Conservation (phyloP, 1,140 invertebrate genomes). For the Anoplophora glabripennis region DNA sequence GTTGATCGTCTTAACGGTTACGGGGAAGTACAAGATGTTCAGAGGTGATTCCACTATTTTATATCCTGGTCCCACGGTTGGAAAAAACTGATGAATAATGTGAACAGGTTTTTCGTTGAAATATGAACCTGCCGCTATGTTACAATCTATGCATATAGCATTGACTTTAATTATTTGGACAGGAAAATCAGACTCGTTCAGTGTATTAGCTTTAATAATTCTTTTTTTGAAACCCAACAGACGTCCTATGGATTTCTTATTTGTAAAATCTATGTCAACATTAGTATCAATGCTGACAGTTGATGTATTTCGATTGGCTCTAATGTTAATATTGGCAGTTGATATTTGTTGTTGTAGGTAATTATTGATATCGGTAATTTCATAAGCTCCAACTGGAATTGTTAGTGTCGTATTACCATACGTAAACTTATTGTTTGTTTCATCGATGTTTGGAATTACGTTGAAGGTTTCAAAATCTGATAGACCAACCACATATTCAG, state of each 20-base stretch:
- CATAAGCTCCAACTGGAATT: conserved; percentile 9
- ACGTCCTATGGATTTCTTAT: neutral
- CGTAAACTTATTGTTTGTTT: conserved; percentile 10
- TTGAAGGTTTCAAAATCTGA: conserved; percentile 23
- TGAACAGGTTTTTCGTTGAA: no score
- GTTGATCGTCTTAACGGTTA: conserved; percentile 14
- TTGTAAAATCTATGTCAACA: neutral
- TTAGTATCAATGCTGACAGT: no score
- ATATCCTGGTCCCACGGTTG: conserved; percentile 3
- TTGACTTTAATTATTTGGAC: neutral
- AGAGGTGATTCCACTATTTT: conserved; percentile 17
- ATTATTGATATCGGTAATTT: conserved; percentile 1
- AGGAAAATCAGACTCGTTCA: conserved; percentile 3
- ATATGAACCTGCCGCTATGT: neutral
- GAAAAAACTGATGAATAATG: neutral
- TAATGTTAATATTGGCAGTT: no score
- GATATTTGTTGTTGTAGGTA: neutral
- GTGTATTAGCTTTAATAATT: neutral
- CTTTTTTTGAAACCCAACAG: neutral
- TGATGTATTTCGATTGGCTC: no score
- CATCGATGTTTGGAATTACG: conserved; percentile 6
- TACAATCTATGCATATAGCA: neutral
- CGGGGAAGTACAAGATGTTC: conserved; percentile 11
- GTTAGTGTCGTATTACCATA: neutral
- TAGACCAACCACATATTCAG: conserved; percentile 16